These are phyloP conservation scores for Poecilobothrus nobilitatus DNA, from an alignment of 2,888 invertebrate species.

Conservation along the genomic window DNA sequence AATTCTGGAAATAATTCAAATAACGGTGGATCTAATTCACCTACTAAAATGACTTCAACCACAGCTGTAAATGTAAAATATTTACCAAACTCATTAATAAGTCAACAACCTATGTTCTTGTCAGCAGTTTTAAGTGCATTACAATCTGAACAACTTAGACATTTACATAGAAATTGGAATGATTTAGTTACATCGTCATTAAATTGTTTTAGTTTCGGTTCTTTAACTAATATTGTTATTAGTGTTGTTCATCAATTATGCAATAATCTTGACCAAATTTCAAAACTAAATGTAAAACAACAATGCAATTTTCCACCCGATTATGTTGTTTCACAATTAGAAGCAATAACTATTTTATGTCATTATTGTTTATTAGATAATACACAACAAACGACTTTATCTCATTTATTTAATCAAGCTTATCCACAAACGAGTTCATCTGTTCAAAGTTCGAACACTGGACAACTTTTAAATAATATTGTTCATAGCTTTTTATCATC, in stretches of 20 bases:
- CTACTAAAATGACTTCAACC: constrained; percentile 37
- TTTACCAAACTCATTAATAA: constrained; percentile 55
- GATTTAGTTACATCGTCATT: constrained; percentile 69
- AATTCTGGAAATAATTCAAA: constrained; percentile 31
- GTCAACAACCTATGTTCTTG: constrained; percentile 76
- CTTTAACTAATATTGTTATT: constrained; percentile 66
- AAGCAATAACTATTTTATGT: constrained; percentile 67
- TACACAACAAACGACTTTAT: constrained; percentile 50
- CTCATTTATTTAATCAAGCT: constrained; percentile 50
- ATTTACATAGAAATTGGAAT: constrained; percentile 75
- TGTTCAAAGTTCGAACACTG: constrained; percentile 51
- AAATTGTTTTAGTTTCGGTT: constrained; percentile 65
- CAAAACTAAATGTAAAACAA: constrained; percentile 37
- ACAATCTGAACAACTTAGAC: constrained; percentile 59
- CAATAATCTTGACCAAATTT: constrained; percentile 60
- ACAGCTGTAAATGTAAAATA: constrained; percentile 48
- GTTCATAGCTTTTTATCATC: constrained; percentile 70
- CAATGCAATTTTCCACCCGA: constrained; percentile 54
- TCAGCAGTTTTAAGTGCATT: constrained; percentile 69
- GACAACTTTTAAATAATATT: constrained; percentile 70
- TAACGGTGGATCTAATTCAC: constrained; percentile 26
- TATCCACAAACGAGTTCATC: constrained; percentile 48
- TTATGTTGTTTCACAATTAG: constrained; percentile 67
- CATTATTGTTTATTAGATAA: constrained; percentile 66
- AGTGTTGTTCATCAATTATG: constrained; percentile 67